A percentile compares a stretch with the other conserved stretches of the same genome.
These are phyloP conservation scores for Blastomussa wellsi DNA, from an alignment of 92 coral and sea anemone species.

Conservation along the genomic window DNA sequence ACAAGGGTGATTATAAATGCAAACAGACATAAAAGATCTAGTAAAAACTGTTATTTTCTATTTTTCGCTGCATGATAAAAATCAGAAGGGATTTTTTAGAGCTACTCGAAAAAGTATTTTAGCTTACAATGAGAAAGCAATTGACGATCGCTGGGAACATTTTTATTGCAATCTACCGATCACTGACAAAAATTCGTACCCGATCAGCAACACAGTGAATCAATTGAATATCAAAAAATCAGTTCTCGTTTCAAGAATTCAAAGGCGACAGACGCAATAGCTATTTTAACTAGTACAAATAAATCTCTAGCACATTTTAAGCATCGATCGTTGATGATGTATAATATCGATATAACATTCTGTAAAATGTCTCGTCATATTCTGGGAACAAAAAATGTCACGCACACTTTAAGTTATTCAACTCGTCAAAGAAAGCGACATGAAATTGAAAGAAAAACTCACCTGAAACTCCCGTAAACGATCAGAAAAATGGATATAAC, in stretches of 20 bases:
- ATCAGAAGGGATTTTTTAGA: not conserved
- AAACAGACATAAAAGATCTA: not conserved
- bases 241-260: not conserved
- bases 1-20: not conserved
- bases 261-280: no score
- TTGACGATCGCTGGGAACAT: not conserved
- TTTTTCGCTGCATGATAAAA: not conserved
- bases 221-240: not conserved
- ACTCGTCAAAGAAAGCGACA: not conserved
- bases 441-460: not conserved
- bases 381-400: not conserved
- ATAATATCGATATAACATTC: not conserved
- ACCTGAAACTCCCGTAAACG: slow-evolving; percentile 97
- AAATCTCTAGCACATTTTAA: not conserved
- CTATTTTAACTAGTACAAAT: not conserved
- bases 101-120: not conserved
- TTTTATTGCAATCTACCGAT: no score
- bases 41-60: not conserved
- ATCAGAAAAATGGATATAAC: slow-evolving; percentile 88
- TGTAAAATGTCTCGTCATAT: not conserved
- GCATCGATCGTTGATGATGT: not conserved
- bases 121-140: not conserved
- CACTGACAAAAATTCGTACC: no score
- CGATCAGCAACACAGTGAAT: not conserved
- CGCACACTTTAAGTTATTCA: not conserved